Conservation (phyloP, 2,888 invertebrate genomes). For the Xestia ashworthii region DNA sequence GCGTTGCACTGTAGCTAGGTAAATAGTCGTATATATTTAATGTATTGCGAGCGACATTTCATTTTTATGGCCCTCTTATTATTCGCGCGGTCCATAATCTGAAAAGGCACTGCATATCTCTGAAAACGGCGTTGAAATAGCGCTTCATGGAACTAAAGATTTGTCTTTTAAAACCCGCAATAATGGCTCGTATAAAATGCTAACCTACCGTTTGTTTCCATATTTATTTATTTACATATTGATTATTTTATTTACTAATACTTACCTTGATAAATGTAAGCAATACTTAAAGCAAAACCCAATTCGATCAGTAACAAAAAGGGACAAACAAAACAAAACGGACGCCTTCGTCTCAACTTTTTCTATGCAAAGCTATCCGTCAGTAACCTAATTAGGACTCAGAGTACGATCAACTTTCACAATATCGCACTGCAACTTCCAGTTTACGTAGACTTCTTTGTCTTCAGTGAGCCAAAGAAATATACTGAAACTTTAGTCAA, state of each 20-base stretch:
- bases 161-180: constrained; percentile 7
- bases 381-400: constrained; percentile 77
- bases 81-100: constrained; percentile 59
- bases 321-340: background rate
- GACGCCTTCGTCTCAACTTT: constrained; percentile 9
- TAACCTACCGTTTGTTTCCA: background rate
- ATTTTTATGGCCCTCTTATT: constrained; percentile 67
- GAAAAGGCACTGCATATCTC: constrained; percentile 55
- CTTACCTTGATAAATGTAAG: background rate
- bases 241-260: background rate
- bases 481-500: constrained; percentile 68
- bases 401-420: constrained; percentile 78
- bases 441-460: constrained; percentile 78
- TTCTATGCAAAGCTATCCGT: constrained; percentile 60
- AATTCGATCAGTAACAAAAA: constrained; percentile 5
- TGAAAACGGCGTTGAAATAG: constrained; percentile 32
- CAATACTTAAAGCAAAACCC: background rate
- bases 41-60: constrained; percentile 69
- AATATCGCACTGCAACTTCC: constrained; percentile 78
- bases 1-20: constrained; percentile 85
- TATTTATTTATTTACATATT: background rate
- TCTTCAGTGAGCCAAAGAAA: constrained; percentile 69
- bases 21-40: constrained; percentile 78
- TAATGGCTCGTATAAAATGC: constrained; percentile 3
- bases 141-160: constrained; percentile 5